These are phyloP conservation scores for Apteryx owenii DNA, from an alignment of 2,113 vertebrate species.

Conservation along the genomic window DNA sequence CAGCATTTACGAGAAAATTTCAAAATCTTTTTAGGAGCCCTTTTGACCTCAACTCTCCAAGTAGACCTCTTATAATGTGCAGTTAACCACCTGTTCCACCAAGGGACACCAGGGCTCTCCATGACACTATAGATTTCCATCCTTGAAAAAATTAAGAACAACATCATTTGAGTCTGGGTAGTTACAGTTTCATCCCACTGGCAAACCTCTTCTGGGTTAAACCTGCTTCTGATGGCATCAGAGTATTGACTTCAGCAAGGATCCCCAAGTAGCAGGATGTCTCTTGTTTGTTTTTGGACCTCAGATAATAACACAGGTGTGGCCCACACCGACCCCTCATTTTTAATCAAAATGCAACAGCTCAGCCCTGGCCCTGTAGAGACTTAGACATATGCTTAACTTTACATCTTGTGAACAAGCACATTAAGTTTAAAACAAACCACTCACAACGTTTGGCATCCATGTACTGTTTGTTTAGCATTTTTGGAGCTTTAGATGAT, in stretches of 20 bases:
- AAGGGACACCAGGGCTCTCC: neutral
- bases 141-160: neutral
- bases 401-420: neutral
- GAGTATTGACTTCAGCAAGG: neutral
- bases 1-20: constrained; percentile 65
- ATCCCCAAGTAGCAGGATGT: neutral
- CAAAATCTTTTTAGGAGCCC: constrained; percentile 40
- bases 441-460: neutral
- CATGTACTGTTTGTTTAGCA: neutral
- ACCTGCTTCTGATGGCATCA: neutral
- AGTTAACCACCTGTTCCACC: neutral
- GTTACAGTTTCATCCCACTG: neutral
- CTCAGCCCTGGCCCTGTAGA: neutral
- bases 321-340: neutral
- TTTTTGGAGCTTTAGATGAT: neutral
- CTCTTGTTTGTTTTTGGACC: neutral
- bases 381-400: neutral
- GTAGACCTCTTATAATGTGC: constrained; percentile 15
- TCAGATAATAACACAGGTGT: neutral
- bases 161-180: neutral
- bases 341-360: neutral
- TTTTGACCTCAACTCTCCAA: constrained; percentile 48
- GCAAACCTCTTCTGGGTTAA: neutral
- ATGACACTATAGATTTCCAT: neutral
- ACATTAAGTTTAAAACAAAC: neutral